These are phyloP conservation scores for Halichoeres trimaculatus DNA, from an alignment of 2,113 vertebrate species.

Conservation along the genomic window DNA sequence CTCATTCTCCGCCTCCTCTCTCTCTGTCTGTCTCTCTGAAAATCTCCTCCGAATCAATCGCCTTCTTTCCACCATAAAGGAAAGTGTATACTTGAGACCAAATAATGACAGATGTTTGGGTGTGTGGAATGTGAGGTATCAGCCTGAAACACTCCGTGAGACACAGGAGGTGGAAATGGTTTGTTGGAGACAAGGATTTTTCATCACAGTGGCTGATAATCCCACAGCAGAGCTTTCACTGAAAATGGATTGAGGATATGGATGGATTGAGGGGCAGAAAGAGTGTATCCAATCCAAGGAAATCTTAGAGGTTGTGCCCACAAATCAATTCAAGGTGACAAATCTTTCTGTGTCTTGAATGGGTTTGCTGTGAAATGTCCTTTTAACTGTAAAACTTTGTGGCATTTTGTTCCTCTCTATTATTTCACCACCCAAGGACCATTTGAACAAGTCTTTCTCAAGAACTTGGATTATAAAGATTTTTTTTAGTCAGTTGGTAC, in stretches of 20 bases:
- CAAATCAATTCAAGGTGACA: constrained; percentile 41
- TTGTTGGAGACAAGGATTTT: constrained; percentile 31
- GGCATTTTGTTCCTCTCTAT: constrained; percentile 12
- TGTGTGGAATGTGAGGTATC: constrained; percentile 33
- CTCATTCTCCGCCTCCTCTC: constrained; percentile 1
- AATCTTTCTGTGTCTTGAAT: constrained; percentile 20
- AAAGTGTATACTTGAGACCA: constrained; percentile 48
- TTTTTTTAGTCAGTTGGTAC: too few relatives aligned
- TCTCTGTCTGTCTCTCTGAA: constrained; percentile 13
- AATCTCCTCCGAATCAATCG: constrained; percentile 9
- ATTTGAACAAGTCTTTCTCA: too few relatives aligned
- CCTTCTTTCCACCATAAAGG: constrained; percentile 53
- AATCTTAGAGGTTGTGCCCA: constrained; percentile 23
- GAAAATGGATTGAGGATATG: constrained; percentile 13
- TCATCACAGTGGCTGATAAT: constrained; percentile 45
- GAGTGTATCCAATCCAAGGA: constrained; percentile 27
- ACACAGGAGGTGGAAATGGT: constrained; percentile 23
- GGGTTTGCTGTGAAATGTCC: constrained; percentile 29
- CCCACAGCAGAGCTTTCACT: constrained; percentile 30
- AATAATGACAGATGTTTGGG: constrained; percentile 40
- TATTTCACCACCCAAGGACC: constrained; percentile 12
- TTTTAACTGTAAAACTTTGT: constrained; percentile 3
- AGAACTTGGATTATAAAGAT: too few relatives aligned
- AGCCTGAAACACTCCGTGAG: constrained; percentile 9
- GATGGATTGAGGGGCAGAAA: constrained; percentile 38